phyloP scores from a whole-genome alignment of 2,888 invertebrate genomes.

The Chloromyia formosa region DNA sequence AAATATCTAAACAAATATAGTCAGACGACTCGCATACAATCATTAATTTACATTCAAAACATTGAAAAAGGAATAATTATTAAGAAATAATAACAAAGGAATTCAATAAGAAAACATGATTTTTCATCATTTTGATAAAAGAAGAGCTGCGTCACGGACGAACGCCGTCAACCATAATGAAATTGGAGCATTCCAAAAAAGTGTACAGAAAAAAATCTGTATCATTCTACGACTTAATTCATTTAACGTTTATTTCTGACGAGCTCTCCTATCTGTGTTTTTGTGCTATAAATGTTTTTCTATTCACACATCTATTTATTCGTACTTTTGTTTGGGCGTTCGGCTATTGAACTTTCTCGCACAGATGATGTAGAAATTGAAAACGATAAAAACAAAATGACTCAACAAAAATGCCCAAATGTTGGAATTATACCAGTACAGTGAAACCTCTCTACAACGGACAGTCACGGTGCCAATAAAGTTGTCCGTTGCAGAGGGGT shows the following conservation, averaged over 20 bases:
- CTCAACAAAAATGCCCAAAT: background rate
- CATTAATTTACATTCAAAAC: too few relatives aligned
- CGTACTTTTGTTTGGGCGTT: background rate
- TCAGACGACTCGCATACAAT: too few relatives aligned
- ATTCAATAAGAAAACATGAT: too few relatives aligned
- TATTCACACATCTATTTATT: background rate
- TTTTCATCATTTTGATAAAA: too few relatives aligned
- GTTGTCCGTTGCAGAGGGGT: too few relatives aligned
- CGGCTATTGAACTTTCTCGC: conserved; percentile 1
- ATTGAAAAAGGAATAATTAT: too few relatives aligned
- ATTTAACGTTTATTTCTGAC: background rate
- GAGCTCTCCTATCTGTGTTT: background rate
- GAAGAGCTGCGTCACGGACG: too few relatives aligned
- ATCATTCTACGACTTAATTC: background rate
- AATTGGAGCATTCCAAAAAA: background rate
- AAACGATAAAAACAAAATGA: background rate
- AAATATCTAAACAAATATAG: too few relatives aligned
- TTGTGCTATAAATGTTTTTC: background rate
- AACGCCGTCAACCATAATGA: background rate
- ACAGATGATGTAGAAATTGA: background rate
- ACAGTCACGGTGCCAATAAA: too few relatives aligned
- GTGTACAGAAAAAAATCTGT: background rate
- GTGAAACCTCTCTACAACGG: too few relatives aligned
- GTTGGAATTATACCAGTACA: too few relatives aligned
- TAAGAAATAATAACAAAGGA: too few relatives aligned